Conservation (phyloP, 2,797 vertebrate genomes). For the Aeoliscus strigatus region DNA sequence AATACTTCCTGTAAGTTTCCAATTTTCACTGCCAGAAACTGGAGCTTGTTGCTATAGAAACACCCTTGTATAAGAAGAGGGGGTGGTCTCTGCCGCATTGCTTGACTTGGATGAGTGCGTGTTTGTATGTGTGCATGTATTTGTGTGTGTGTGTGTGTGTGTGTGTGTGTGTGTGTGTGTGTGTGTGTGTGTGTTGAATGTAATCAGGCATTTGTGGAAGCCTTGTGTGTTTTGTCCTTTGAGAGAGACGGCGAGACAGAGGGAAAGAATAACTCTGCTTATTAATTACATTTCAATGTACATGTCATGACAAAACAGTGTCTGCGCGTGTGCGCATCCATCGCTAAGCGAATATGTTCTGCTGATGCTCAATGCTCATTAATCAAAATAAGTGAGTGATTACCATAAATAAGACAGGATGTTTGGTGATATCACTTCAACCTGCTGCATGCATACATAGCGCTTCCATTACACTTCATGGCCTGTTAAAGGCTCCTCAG, state of each 20-base stretch:
- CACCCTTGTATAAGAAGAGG: conserved; percentile 61
- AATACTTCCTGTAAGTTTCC: conserved; percentile 75
- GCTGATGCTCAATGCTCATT: too few relatives aligned
- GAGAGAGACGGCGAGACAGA: conserved; percentile 9
- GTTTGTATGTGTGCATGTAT: conserved; percentile 26
- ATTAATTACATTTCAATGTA: conserved; percentile 27
- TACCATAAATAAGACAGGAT: conserved; percentile 35
- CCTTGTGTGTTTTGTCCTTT: conserved; percentile 24
- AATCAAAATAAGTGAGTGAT: too few relatives aligned
- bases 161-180: conserved; percentile 31
- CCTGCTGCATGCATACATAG: conserved; percentile 28
- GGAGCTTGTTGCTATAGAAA: conserved; percentile 80
- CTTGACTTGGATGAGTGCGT: conserved; percentile 67
- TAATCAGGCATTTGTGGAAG: conserved; percentile 37
- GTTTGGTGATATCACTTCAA: conserved; percentile 43
- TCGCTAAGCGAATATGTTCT: too few relatives aligned
- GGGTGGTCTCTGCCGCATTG: conserved; percentile 72
- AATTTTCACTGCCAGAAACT: conserved; percentile 75
- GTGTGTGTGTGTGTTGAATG: too few relatives aligned
- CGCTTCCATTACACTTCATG: conserved; percentile 33
- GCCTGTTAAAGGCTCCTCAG: conserved; percentile 31
- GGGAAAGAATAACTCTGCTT: conserved; percentile 1
- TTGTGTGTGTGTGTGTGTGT: conserved; percentile 4
- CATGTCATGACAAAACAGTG: conserved; percentile 16
- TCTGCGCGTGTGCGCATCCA: not conserved